These are phyloP conservation scores for Psittacula echo DNA, from an alignment of 2,797 vertebrate genomes.

Conservation along the genomic window DNA sequence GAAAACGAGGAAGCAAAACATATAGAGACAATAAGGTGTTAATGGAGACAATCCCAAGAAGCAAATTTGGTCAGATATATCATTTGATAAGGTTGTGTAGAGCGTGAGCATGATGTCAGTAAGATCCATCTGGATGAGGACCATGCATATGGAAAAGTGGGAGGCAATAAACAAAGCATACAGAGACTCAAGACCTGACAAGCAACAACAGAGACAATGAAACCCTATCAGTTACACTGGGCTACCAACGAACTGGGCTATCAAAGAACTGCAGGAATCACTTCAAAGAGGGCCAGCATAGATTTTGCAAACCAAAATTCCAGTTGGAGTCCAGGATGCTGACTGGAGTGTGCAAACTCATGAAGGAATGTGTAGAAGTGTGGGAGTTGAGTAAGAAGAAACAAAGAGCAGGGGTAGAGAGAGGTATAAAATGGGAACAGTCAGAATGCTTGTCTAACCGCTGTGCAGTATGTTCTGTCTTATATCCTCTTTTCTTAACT, in stretches of 20 bases:
- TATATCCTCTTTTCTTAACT: background rate
- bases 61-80: background rate
- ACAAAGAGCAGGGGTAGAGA: background rate
- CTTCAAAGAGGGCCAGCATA: background rate
- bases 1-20: background rate
- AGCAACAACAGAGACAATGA: background rate
- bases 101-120: background rate
- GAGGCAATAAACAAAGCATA: background rate
- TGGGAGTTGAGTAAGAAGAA: background rate
- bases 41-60: background rate
- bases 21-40: background rate
- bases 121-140: background rate
- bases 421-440: background rate
- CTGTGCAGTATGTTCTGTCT: background rate
- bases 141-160: background rate
- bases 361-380: background rate
- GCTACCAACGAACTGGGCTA: background rate
- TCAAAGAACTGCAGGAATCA: background rate
- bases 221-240: background rate
- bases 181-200: background rate
- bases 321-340: background rate
- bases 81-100: background rate
- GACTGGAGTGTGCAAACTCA: background rate
- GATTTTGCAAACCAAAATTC: background rate
- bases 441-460: background rate